phyloP scores from a whole-genome alignment of 2,797 vertebrate genomes.

The Synanceia verrucosa region DNA sequence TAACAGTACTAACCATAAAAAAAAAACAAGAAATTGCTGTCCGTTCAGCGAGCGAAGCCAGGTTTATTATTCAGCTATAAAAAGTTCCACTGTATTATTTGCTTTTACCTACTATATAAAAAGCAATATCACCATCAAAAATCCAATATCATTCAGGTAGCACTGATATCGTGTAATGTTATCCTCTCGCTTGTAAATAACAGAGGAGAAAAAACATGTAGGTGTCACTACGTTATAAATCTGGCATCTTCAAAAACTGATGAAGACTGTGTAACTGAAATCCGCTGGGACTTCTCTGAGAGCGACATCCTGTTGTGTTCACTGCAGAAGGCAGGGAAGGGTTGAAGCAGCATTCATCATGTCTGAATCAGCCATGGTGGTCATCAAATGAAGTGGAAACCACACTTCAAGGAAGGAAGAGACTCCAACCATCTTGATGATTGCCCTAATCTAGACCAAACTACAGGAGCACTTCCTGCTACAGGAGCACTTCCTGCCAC shows the following conservation, averaged over 20 bases:
- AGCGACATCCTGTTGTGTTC: constrained; percentile 11
- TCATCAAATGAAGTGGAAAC: constrained; percentile 37
- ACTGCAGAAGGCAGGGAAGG: neutral
- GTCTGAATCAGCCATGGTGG: constrained; percentile 13
- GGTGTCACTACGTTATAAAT: neutral
- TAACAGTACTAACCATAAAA: neutral
- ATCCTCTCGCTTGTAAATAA: neutral
- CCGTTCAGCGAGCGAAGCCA: neutral
- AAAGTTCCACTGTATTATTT: neutral
- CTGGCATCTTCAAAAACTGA: neutral
- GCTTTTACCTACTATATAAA: too few species aligned
- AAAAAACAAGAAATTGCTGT: neutral
- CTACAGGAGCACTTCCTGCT: neutral
- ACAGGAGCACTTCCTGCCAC: neutral
- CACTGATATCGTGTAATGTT: neutral
- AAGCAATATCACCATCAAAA: too few species aligned
- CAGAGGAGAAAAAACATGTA: neutral
- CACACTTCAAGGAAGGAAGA: constrained; percentile 14
- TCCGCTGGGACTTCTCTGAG: neutral
- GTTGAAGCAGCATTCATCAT: neutral
- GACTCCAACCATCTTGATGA: constrained; percentile 18
- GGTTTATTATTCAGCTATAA: neutral
- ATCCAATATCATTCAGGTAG: neutral
- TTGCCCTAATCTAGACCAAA: constrained; percentile 29
- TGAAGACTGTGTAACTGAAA: neutral